A percentile compares a stretch with the other conserved stretches of the same genome.
Conservation (phyloP, 2,113 vertebrate species). For the Neogale vison region DNA sequence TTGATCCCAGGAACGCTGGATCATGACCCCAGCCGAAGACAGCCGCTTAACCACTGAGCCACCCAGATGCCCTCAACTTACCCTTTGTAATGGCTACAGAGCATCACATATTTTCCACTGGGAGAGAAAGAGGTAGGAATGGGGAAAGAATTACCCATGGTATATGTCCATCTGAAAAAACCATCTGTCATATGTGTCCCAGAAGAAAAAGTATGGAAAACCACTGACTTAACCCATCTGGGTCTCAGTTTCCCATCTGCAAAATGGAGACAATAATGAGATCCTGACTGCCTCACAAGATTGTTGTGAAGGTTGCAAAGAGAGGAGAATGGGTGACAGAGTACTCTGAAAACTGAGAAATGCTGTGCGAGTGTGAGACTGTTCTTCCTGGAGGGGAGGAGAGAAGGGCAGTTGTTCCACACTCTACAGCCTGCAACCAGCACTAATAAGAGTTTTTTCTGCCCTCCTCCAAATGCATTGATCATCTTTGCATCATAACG, state of each 20-base stretch:
- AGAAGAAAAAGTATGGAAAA: not conserved
- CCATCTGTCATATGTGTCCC: not conserved
- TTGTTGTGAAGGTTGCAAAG: not conserved
- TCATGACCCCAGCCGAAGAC: not conserved
- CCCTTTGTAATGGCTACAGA: not conserved
- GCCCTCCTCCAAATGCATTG: not conserved
- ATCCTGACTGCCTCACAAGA: not conserved
- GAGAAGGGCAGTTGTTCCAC: not conserved
- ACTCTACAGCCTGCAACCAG: not conserved
- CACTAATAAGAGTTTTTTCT: not conserved
- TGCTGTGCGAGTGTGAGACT: not conserved
- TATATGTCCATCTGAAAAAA: not conserved
- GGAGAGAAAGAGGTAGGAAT: not conserved
- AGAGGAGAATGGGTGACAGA: not conserved
- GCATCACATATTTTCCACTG: not conserved
- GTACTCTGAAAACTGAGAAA: not conserved
- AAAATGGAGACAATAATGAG: constrained; percentile 12
- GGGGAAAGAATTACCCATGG: not conserved
- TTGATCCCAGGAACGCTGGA: not conserved
- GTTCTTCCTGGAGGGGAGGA: not conserved
- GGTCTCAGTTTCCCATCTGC: constrained; percentile 32
- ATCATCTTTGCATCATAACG: not conserved
- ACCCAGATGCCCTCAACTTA: not conserved
- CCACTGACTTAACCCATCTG: not conserved
- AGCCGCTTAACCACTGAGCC: not conserved